Evolutionary conservation across 2,113 vertebrate genomes (phyloP).

Genomic region (Nerophis ophidion): DNA sequence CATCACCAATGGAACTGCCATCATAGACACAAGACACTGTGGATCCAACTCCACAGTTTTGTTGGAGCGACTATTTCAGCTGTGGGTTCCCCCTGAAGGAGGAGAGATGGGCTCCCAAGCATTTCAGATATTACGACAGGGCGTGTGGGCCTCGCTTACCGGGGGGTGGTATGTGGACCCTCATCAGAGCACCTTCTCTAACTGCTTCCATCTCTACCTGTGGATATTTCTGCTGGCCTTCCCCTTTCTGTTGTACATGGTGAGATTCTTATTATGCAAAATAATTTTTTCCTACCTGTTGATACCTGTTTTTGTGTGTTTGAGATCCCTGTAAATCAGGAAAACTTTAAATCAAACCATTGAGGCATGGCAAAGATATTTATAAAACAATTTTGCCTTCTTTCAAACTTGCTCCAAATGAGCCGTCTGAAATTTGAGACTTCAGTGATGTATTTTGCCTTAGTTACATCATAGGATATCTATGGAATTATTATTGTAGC

Average conservation of each 20-base stretch:
- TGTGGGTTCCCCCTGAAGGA: constrained; percentile 39
- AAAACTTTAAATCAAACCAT: no score
- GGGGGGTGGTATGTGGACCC: constrained; percentile 92
- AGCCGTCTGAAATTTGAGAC: no score
- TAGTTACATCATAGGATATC: no score
- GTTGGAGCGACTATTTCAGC: constrained; percentile 35
- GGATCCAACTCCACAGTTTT: constrained; percentile 53
- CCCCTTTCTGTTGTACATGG: constrained; percentile 87
- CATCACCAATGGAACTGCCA: constrained; percentile 64
- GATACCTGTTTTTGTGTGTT: no score
- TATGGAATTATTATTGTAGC: no score
- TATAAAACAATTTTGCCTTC: no score
- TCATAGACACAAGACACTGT: constrained; percentile 57
- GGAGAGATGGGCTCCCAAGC: constrained; percentile 78
- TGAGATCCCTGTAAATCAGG: no score
- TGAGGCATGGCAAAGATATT: no score
- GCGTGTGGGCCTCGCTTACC: constrained; percentile 87
- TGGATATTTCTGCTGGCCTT: constrained; percentile 87
- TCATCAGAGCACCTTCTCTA: constrained; percentile 90
- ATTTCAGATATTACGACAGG: constrained; percentile 87
- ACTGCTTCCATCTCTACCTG: constrained; percentile 89
- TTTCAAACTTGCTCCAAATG: no score
- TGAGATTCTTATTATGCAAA: constrained; percentile 54
- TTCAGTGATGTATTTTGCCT: no score
- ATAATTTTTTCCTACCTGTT: no score